These are phyloP conservation scores for Pipistrellus pipistrellus DNA, from an alignment of 2,797 vertebrate genomes.

Conservation along the genomic window DNA sequence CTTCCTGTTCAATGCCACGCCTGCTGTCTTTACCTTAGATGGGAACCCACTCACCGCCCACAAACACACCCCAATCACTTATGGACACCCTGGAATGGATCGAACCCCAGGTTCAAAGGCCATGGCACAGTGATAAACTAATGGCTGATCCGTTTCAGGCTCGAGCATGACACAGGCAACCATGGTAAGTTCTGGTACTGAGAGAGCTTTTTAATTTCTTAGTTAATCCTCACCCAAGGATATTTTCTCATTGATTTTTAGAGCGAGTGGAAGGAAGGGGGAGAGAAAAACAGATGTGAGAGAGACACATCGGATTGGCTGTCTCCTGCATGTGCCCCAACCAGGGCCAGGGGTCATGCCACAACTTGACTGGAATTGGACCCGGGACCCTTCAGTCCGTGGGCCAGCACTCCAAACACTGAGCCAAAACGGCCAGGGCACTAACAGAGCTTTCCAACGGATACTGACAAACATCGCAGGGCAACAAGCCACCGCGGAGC, in stretches of 20 bases:
- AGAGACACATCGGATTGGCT: too few species aligned
- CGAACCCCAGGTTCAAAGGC: constrained; percentile 25
- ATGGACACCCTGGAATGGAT: not conserved
- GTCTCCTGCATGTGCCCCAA: too few species aligned
- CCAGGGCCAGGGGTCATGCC: too few species aligned
- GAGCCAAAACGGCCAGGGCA: not conserved
- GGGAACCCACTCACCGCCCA: not conserved
- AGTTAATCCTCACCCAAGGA: too few species aligned
- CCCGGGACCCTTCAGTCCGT: too few species aligned
- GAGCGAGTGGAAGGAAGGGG: too few species aligned
- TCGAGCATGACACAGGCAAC: not conserved
- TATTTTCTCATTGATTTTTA: too few species aligned
- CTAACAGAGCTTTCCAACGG: not conserved
- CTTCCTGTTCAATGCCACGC: not conserved
- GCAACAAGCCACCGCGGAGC: not conserved
- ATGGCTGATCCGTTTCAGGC: not conserved
- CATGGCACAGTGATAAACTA: not conserved
- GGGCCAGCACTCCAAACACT: too few species aligned
- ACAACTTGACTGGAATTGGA: too few species aligned
- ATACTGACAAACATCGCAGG: not conserved
- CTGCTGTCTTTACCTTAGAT: not conserved
- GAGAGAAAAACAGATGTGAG: too few species aligned
- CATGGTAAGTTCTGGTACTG: not conserved
- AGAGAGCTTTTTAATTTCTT: not conserved
- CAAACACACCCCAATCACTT: not conserved